Conservation (phyloP, 2,888 invertebrate genomes). For the Drosophila prolongata region DNA sequence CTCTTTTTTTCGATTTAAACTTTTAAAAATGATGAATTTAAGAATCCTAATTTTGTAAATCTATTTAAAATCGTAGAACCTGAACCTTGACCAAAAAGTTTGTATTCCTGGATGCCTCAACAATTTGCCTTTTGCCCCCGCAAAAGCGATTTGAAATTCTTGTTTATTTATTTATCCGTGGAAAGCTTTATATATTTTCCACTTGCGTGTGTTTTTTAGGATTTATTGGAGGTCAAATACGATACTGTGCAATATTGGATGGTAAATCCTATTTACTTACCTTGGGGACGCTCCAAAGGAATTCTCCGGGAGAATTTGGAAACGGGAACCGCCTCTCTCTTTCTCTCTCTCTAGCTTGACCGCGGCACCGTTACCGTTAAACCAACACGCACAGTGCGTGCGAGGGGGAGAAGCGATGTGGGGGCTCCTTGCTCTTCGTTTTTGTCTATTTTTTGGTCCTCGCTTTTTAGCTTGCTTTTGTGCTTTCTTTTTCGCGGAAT, state of each 20-base stretch:
- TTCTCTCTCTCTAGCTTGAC: slow-evolving; percentile 60
- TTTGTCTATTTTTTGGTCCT: slow-evolving; percentile 68
- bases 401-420: slow-evolving; percentile 57
- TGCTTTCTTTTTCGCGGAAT: slow-evolving; percentile 62
- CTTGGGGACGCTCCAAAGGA: slow-evolving; percentile 40
- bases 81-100: background rate
- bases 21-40: background rate
- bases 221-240: slow-evolving; percentile 48
- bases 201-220: slow-evolving; percentile 34
- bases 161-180: slow-evolving; percentile 57
- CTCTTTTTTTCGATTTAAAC: too few species aligned
- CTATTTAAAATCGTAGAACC: background rate
- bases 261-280: slow-evolving; percentile 57
- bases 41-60: background rate
- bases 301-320: slow-evolving; percentile 46
- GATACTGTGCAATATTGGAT: slow-evolving; percentile 7
- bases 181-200: slow-evolving; percentile 24
- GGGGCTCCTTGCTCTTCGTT: slow-evolving; percentile 63
- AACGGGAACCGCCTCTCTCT: slow-evolving; percentile 45
- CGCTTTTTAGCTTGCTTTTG: slow-evolving; percentile 54
- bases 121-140: slow-evolving; percentile 59
- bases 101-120: slow-evolving; percentile 56
- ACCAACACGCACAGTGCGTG: slow-evolving; percentile 68
- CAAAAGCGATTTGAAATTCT: slow-evolving; percentile 30
- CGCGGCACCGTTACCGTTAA: slow-evolving; percentile 78